Evolutionary conservation across 1,140 invertebrate species (phyloP).

Genomic region (Epicauta chinensis): DNA sequence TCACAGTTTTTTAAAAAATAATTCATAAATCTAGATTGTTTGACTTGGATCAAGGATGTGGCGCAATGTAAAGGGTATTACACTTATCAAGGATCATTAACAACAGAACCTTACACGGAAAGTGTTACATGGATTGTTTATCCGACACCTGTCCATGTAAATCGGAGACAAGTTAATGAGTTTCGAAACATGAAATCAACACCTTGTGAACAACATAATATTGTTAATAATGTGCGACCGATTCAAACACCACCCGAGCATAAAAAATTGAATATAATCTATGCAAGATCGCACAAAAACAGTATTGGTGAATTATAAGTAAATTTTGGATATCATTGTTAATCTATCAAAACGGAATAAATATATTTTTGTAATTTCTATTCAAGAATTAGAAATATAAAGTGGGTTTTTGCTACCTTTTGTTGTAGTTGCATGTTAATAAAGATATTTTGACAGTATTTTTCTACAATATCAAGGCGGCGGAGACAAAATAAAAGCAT

Average conservation of each 20-base stretch:
- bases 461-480: too few species aligned
- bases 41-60: slow-evolving; percentile 45
- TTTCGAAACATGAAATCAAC: slow-evolving; percentile 40
- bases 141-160: slow-evolving; percentile 35
- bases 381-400: too few species aligned
- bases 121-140: slow-evolving; percentile 71
- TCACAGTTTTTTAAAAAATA: slow-evolving; percentile 3
- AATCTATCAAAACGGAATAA: too few species aligned
- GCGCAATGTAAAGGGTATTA: slow-evolving; percentile 47
- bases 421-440: too few species aligned
- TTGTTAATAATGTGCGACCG: slow-evolving; percentile 38
- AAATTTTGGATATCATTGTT: too few species aligned
- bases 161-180: slow-evolving; percentile 1
- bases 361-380: too few species aligned
- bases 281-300: slow-evolving; percentile 33
- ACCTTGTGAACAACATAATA: slow-evolving; percentile 33
- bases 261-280: slow-evolving; percentile 38
- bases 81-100: slow-evolving; percentile 64
- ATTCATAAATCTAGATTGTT: slow-evolving; percentile 37
- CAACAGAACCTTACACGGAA: slow-evolving; percentile 61
- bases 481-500: too few species aligned
- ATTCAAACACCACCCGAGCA: slow-evolving; percentile 32
- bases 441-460: too few species aligned
- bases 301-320: slow-evolving; percentile 1
- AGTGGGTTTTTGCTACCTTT: too few species aligned